Conservation (phyloP, 2,888 invertebrate species). For the Limnephilus marmoratus region DNA sequence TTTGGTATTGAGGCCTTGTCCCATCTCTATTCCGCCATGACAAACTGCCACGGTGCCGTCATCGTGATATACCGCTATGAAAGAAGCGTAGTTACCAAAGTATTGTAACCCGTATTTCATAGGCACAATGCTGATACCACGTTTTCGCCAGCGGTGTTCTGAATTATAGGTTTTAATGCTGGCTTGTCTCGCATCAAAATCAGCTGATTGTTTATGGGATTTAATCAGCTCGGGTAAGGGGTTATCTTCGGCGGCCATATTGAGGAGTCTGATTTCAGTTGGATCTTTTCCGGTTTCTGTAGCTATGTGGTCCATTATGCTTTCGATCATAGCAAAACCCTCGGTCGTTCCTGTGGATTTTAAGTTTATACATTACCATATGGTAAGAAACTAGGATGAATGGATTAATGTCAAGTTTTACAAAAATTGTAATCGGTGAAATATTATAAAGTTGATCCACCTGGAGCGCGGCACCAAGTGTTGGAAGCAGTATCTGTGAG, state of each 20-base stretch:
- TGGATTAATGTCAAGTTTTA: background rate
- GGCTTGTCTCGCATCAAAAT: slow-evolving; percentile 76
- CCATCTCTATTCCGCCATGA: slow-evolving; percentile 85
- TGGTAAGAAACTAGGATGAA: background rate
- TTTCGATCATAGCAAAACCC: slow-evolving; percentile 78
- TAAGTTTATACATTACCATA: background rate
- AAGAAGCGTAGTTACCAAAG: slow-evolving; percentile 77
- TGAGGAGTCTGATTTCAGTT: slow-evolving; percentile 76
- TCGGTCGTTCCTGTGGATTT: slow-evolving; percentile 70
- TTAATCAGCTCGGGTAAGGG: slow-evolving; percentile 75
- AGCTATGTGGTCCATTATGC: slow-evolving; percentile 83
- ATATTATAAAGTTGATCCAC: slow-evolving; percentile 70
- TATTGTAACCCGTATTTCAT: slow-evolving; percentile 80
- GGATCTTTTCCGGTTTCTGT: slow-evolving; percentile 77
- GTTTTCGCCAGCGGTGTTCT: slow-evolving; percentile 86
- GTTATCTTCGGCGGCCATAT: slow-evolving; percentile 72
- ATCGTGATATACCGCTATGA: slow-evolving; percentile 81
- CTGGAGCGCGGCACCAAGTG: slow-evolving; percentile 84
- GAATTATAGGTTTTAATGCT: slow-evolving; percentile 78
- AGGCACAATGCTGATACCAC: slow-evolving; percentile 79
- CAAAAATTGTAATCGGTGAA: background rate
- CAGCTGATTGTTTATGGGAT: slow-evolving; percentile 77
- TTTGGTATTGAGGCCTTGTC: slow-evolving; percentile 88
- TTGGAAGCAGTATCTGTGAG: slow-evolving; percentile 82
- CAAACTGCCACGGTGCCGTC: slow-evolving; percentile 83